A percentile compares a stretch with the other conserved stretches of the same genome.
phyloP scores from a whole-genome alignment of 2,888 invertebrate genomes.

The Sinopyrophorus schimmeli region DNA sequence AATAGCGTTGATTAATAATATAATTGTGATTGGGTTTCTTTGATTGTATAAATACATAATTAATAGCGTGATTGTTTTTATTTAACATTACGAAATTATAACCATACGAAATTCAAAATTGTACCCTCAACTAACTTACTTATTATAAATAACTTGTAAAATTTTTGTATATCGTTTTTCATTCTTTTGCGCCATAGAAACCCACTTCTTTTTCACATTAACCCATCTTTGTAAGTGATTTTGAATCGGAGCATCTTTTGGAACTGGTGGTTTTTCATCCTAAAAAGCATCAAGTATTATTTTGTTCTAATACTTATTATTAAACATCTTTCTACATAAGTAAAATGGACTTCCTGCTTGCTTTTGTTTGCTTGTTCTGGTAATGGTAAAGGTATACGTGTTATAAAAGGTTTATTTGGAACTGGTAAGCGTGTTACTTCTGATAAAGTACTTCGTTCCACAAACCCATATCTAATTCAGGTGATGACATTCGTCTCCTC shows the following conservation, averaged over 20 bases:
- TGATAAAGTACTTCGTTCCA: constrained; percentile 51
- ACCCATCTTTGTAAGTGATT: constrained; percentile 72
- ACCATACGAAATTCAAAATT: too few species aligned
- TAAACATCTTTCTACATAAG: constrained; percentile 57
- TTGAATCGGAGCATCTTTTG: constrained; percentile 63
- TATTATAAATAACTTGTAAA: constrained; percentile 51
- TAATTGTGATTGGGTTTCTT: too few species aligned
- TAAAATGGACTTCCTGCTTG: constrained; percentile 65
- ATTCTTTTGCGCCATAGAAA: constrained; percentile 67
- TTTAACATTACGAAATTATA: too few species aligned
- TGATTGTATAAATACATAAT: too few species aligned
- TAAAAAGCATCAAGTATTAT: too few species aligned
- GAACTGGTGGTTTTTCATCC: constrained; percentile 62
- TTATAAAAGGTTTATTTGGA: constrained; percentile 61
- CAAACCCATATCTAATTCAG: constrained; percentile 52
- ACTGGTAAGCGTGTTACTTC: constrained; percentile 65
- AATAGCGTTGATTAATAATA: too few species aligned
- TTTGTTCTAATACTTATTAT: constrained; percentile 41
- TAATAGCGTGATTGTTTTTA: too few species aligned
- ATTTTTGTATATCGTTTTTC: constrained; percentile 64
- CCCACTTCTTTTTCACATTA: constrained; percentile 73
- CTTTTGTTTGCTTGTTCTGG: constrained; percentile 59
- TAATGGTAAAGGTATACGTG: constrained; percentile 64
- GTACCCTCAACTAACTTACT: constrained; percentile 46
- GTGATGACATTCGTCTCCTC: constrained; percentile 58